Base-by-base conservation (phyloP, 2,113 vertebrate species). In the Laterallus jamaicensis region DNA sequence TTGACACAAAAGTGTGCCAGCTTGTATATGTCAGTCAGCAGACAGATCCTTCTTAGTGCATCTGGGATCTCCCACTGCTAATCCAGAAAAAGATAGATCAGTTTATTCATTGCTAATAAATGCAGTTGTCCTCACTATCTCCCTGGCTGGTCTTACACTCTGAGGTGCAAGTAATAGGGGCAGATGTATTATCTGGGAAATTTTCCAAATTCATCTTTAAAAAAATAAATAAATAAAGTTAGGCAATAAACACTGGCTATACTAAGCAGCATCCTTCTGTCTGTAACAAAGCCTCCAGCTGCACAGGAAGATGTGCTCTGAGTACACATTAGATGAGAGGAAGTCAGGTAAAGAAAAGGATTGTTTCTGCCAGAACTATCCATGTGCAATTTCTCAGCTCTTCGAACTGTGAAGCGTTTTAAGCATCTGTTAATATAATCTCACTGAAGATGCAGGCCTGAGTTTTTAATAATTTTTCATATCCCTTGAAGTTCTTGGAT, bases 171-270 rank as follows among this genome's bases (percentile, higher is more conserved):
- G 87, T 94, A 90, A 87, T 93, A 54, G 92, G 96, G 96, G 95
- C 96, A 98, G 97, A 94, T 97, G 93, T 66, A 95, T 93, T 29
- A 37, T 96, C 96, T 98, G 97, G 97, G 97, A 98, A 96, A 58
- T 91, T 82, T 96, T 98, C 96, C 97, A 98, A 97, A 96, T 95
- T 92, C 28, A 54, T 93, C 73, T 95, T 94, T 95, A 96, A 97
- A 95, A 28, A 47, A 44, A 29, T 16, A 62, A 28, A 70, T 49
- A 49, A 49, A 49, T 49, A 12, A 7, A 95, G 73, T 91, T 90
- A 95, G 71, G 78, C 87, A 37, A 9, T 96, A 91, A 97, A 86
- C 84, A 90, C 39, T 4, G 35, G 64, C 86, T 94, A 89, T 37
- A 35, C 42, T 44, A 78, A 93, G 55, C 76, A 85, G 62, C 11